phyloP scores from a whole-genome alignment of 1,140 invertebrate species.

The Caenorhabditis brenneri region DNA sequence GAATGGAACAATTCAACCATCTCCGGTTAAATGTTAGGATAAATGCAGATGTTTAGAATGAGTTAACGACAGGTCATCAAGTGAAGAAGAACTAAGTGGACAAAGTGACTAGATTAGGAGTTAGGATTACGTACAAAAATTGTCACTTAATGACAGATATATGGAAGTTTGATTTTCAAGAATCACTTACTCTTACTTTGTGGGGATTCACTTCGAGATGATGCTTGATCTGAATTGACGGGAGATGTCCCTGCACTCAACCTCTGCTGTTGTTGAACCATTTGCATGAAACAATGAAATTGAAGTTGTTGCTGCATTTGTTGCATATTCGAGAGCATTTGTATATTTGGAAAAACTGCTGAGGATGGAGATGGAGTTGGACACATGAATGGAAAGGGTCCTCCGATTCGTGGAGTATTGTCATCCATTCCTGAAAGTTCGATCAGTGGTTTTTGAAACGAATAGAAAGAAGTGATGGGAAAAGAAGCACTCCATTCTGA shows the following conservation, averaged over 20 bases:
- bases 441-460: neutral
- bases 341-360: neutral
- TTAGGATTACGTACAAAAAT: neutral
- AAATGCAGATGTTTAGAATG: constrained; percentile 12
- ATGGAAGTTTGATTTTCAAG: neutral
- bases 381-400: constrained; percentile 17
- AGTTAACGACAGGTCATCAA: neutral
- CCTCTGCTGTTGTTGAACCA: neutral
- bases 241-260: neutral
- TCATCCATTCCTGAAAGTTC: constrained; percentile 27
- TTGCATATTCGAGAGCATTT: constrained; percentile 9
- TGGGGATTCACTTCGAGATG: constrained; percentile 13
- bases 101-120: neutral
- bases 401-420: constrained; percentile 5
- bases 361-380: constrained; percentile 8
- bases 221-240: constrained; percentile 29
- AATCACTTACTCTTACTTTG: constrained; percentile 31
- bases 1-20: neutral
- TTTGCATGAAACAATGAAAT: neutral
- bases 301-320: constrained; percentile 5
- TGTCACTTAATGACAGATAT: neutral
- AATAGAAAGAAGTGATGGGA: too few relatives aligned
- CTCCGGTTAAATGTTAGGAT: constrained; percentile 7
- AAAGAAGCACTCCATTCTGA: neutral
- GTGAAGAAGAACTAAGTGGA: neutral